Base-by-base conservation (phyloP, 2,888 invertebrate genomes). In the Brenthis hecate region DNA sequence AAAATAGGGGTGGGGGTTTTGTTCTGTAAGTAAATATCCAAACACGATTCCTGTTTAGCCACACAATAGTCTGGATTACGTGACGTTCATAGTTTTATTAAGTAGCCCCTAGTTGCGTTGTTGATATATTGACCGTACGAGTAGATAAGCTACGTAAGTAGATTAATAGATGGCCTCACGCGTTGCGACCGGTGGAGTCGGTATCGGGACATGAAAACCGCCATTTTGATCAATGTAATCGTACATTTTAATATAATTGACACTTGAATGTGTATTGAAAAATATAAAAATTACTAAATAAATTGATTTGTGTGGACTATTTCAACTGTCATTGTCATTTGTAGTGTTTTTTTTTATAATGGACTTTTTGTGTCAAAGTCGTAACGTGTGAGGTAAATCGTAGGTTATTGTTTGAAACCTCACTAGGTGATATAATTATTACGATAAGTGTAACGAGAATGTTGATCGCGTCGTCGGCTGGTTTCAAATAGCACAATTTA, bases 381-480 rank as follows among this genome's bases (percentile, higher is more conserved):
- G 73, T 76, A 77, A 81, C 88, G 89, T 86, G 91, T 86, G 91
- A 83, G 89, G 86, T 72, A 71, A 70, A 68, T 76, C 74, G 83
- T 91, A 90, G 89, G 82, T 80, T 88, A 89, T 88, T 81, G 86
- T 90, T 90, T 88, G 87, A 87, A 90, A 91, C 92, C 91, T 92
- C 91, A 91, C 85, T 92, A 91, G 92, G 86, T 87, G 87, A 90
- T 89, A 91, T 86, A 86, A 81, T 81, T 83, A 84, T 19, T 85
- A 79, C 78, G 80, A 75, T 87, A 87, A 85, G 82, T 73, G 80
- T 84, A 84, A 85, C 76, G 83, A 79, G 80, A 82, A 82, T 77
- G 84, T 81, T 73, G 80, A 78, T 83, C 80, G 83, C 81, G 75
- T 77, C 77, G 78, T 78, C 78, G 84, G 80, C 78, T 80, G 87